Conservation (phyloP, 2,888 invertebrate species). For the Tinea semifulvella region DNA sequence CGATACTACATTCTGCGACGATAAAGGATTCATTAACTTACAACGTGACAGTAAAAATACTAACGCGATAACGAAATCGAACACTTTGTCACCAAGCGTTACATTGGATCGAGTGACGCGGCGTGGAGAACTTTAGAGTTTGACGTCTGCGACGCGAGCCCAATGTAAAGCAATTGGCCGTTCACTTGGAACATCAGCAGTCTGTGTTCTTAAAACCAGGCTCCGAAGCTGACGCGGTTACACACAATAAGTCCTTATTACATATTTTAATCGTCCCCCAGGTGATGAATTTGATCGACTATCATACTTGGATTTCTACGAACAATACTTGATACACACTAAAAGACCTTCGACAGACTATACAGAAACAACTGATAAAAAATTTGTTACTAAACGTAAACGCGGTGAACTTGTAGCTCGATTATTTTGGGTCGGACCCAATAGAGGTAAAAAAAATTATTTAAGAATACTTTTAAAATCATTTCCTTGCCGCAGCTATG, state of each 20-base stretch:
- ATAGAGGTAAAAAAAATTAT: constrained; percentile 18
- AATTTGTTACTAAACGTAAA: constrained; percentile 3
- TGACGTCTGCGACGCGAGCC: constrained; percentile 1
- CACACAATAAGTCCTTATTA: no score
- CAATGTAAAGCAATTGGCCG: constrained; percentile 19
- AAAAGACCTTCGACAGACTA: not conserved
- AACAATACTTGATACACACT: not conserved
- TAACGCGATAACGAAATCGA: constrained; percentile 13
- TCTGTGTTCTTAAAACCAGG: no score
- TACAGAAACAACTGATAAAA: not conserved
- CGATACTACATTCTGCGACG: no score
- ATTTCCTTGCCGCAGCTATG: constrained; percentile 16
- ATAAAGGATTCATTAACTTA: no score
- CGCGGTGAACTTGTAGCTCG: constrained; percentile 15
- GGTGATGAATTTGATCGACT: no score
- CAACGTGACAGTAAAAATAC: no score
- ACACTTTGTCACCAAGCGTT: constrained; percentile 10
- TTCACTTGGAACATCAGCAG: constrained; percentile 14
- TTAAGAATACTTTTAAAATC: constrained; percentile 15
- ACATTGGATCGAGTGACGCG: constrained; percentile 20
- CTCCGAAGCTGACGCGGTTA: no score
- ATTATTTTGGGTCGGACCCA: constrained; percentile 17
- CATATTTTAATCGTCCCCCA: no score
- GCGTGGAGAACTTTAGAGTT: constrained; percentile 20
- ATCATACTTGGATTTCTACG: constrained; percentile 16